Evolutionary conservation across 35 echinoderm and acorn worm genomes (phyloP).

Genomic region (Apostichopus californicus): DNA sequence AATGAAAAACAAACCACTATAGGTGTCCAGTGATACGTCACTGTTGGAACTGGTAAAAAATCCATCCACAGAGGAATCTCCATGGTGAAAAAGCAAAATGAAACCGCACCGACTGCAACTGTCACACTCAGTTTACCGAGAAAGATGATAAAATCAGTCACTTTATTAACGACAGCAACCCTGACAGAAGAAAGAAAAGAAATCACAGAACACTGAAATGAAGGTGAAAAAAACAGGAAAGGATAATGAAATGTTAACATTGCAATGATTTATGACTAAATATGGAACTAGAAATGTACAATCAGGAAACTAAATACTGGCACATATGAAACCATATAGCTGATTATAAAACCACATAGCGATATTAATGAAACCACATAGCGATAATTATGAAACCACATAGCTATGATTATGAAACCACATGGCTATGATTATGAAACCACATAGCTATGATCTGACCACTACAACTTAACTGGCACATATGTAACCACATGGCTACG

Average conservation of each 20-base stretch:
- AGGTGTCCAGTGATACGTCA: conserved; percentile 88
- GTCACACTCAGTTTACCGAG: conserved; percentile 76
- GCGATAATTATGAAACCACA: no score
- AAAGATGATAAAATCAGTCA: conserved; percentile 83
- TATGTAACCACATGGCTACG: not conserved
- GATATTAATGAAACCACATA: no score
- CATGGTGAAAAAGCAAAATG: conserved; percentile 89
- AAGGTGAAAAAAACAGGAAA: not conserved
- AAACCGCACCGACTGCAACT: conserved; percentile 55
- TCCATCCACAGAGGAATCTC: conserved; percentile 65
- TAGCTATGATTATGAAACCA: not conserved
- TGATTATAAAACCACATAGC: not conserved
- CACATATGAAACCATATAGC: not conserved
- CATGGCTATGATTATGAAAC: not conserved
- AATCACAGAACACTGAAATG: no score
- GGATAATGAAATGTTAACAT: not conserved
- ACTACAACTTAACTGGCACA: no score
- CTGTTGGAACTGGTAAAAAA: conserved; percentile 59
- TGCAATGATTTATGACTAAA: no score
- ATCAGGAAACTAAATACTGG: not conserved
- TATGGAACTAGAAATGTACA: not conserved
- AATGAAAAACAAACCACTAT: conserved; percentile 75
- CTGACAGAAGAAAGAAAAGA: conserved; percentile 45
- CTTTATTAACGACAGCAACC: conserved; percentile 80
- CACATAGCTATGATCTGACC: no score